Base-by-base conservation (phyloP, 2,113 vertebrate species). In the Naja naja region DNA sequence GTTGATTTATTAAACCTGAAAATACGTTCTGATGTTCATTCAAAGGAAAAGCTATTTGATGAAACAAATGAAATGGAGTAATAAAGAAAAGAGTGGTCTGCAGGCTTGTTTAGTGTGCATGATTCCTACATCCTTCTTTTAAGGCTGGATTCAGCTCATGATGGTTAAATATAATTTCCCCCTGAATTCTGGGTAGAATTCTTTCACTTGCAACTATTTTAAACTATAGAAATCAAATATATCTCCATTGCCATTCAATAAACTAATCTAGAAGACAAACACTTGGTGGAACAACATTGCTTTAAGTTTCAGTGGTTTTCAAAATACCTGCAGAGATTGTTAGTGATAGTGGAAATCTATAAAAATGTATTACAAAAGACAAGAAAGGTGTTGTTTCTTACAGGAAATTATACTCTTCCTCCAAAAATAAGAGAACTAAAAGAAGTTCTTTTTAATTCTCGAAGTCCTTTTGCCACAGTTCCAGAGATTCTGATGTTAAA, bases 401-500 rank as follows among this genome's bases (percentile, higher is more conserved):
- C 96, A 98, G 98, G 96, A 97, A 98, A 97, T 94, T 94, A 96
- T 94, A 96, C 95, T 23, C 94, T 97, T 88, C 95, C 98, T 93
- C 97, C 97, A 94, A 97, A 97, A 87, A 95, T 96, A 91, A 69
- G 95, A 95, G 93, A 47, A 91, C 95, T 97, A 93, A 95, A 96
- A 96, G 96, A 95, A 60, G 88, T 93, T 89, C 58, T 94, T 96
- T 96, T 96, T 96, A 95, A 96, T 95, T 97, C 92, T 95, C 97
- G 95, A 95, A 96, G 94, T 93, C 94, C 96, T 93, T 97, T 95
- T 96, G 94, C 93, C 95, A 96, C 93, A 87, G 89, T 97, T 97
- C 92, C 96, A 94, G 95, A 98, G 93, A 94, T 98, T 93, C 94
- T 98, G 93, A 97, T 96, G 94, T 95, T 96, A 96, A 98, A 97